Evolutionary conservation across 2,888 invertebrate species (phyloP).

Genomic region (Mythimna ferrago): DNA sequence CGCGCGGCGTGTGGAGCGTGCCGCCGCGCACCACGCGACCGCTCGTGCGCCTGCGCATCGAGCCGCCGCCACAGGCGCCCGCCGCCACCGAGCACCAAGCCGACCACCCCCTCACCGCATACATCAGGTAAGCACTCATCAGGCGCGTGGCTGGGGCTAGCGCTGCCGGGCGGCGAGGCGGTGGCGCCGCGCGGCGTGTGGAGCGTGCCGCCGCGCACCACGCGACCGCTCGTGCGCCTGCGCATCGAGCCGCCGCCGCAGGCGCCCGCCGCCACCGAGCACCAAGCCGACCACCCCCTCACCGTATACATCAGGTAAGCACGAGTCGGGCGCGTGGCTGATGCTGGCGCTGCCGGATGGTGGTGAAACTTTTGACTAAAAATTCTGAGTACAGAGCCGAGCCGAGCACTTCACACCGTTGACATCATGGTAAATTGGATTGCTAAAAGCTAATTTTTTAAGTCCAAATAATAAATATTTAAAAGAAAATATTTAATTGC

Average conservation of each 20-base stretch:
- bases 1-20: conserved; percentile 96
- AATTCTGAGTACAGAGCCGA: too few relatives aligned
- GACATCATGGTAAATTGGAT: too few relatives aligned
- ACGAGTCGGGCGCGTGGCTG: conserved; percentile 96
- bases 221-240: conserved; percentile 94
- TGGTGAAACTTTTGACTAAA: too few relatives aligned
- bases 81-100: conserved; percentile 68
- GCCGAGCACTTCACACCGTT: too few relatives aligned
- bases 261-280: conserved; percentile 91
- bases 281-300: conserved; percentile 31
- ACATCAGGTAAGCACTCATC: conserved; percentile 12
- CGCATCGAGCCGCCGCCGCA: conserved; percentile 91
- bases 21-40: conserved; percentile 97
- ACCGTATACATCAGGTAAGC: conserved; percentile 89
- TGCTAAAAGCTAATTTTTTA: too few relatives aligned
- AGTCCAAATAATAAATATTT: too few relatives aligned
- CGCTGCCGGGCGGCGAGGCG: conserved; percentile 94
- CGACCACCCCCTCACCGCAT: conserved; percentile 28
- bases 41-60: conserved; percentile 91
- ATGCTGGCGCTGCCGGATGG: not conserved
- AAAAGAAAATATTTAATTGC: conserved; percentile 12
- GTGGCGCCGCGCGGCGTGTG: conserved; percentile 95
- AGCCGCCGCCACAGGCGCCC: conserved; percentile 91
- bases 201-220: conserved; percentile 97
- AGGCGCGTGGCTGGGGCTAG: conserved; percentile 92